These are phyloP conservation scores for Nephrocerus scutellatus DNA, from an alignment of 2,888 invertebrate species.

Conservation along the genomic window DNA sequence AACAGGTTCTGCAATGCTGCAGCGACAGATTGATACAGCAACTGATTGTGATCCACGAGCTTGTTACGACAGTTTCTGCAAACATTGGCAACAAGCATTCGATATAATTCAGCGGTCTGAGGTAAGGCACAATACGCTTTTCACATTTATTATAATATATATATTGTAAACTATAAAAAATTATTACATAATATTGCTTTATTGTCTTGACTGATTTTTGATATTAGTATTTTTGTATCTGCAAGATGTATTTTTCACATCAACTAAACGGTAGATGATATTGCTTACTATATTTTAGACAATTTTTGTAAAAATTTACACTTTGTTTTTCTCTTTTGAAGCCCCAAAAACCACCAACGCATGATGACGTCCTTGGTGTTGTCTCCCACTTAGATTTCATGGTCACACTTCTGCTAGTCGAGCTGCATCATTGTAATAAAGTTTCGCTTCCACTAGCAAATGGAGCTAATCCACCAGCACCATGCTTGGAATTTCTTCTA, in stretches of 20 bases:
- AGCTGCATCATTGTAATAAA: slow-evolving; percentile 61
- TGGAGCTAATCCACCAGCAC: slow-evolving; percentile 51
- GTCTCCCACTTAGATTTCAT: slow-evolving; percentile 89
- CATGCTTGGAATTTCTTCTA: slow-evolving; percentile 74
- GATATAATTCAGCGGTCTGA: slow-evolving; percentile 73
- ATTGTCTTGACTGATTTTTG: too few species aligned
- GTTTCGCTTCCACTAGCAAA: slow-evolving; percentile 44
- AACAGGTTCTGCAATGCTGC: slow-evolving; percentile 45
- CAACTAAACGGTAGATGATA: not conserved
- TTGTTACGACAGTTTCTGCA: slow-evolving; percentile 86
- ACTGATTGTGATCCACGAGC: slow-evolving; percentile 79
- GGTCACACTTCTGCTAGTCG: slow-evolving; percentile 73
- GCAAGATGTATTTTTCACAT: too few species aligned
- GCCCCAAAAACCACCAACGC: slow-evolving; percentile 53
- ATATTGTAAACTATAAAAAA: too few species aligned
- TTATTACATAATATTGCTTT: not conserved
- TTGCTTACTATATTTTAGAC: not conserved
- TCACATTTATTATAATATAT: too few species aligned
- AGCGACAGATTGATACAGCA: slow-evolving; percentile 58
- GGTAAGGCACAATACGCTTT: too few species aligned
- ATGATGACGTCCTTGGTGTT: slow-evolving; percentile 85
- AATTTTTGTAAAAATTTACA: not conserved
- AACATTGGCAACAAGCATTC: slow-evolving; percentile 88
- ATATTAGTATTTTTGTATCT: too few species aligned
- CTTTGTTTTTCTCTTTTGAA: slow-evolving; percentile 29